phyloP scores from a whole-genome alignment of 2,797 vertebrate genomes.

The Epinephelus awoara region DNA sequence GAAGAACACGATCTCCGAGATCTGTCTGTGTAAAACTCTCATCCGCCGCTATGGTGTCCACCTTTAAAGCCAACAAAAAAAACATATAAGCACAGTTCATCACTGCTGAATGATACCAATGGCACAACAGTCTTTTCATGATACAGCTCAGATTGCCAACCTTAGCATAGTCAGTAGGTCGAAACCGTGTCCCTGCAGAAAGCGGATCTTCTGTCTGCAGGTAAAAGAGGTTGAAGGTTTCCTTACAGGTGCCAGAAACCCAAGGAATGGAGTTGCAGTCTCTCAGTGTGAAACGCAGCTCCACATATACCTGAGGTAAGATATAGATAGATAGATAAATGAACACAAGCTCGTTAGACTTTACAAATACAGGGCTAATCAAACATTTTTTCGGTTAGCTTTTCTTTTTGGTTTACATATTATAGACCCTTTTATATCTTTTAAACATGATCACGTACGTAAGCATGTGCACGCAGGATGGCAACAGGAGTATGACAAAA shows the following conservation, averaged over 20 bases:
- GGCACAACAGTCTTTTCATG: not conserved
- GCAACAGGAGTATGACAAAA: too few species aligned
- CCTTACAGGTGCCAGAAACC: constrained; percentile 98
- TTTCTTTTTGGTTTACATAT: too few species aligned
- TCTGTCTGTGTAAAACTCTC: constrained; percentile 99
- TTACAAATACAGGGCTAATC: not conserved
- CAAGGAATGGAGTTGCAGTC: constrained; percentile 99
- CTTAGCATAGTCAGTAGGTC: constrained; percentile 92
- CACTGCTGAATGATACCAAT: not conserved
- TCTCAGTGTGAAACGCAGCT: constrained; percentile 97
- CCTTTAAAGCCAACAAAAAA: constrained; percentile 69
- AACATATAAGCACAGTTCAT: not conserved
- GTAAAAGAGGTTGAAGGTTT: constrained; percentile 98
- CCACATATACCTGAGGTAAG: constrained; percentile 89
- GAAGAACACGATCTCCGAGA: constrained; percentile 96
- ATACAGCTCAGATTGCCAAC: constrained; percentile 33
- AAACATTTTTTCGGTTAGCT: not conserved
- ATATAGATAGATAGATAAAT: constrained; percentile 6
- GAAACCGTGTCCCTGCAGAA: constrained; percentile 89
- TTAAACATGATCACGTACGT: too few species aligned
- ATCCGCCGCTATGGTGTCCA: constrained; percentile 98
- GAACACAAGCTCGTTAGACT: not conserved
- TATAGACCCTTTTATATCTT: too few species aligned
- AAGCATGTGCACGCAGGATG: too few species aligned
- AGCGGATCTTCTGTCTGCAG: constrained; percentile 93